Evolutionary conservation across 2,888 invertebrate genomes (phyloP), one percentile per base, ranked within the genome.

Genomic region (Cheilosia vulpina): DNA sequence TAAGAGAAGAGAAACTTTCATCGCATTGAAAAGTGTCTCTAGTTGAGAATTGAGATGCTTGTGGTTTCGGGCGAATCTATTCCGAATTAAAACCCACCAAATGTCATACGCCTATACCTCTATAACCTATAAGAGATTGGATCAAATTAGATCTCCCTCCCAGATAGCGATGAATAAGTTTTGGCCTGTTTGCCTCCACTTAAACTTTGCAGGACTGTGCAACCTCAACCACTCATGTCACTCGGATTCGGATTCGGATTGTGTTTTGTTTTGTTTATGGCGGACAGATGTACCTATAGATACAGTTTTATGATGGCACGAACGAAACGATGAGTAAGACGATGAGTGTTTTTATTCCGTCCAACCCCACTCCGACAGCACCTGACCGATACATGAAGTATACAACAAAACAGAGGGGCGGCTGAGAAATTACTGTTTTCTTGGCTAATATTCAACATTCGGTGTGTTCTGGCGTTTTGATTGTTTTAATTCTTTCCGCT

Each of bases 361-460:
- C 31, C 24, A 1, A 41, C 41, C 65, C 65, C 38, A 17, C 17
- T 45, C 17, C 7, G 45, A n/a, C 17, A 65, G 21, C 65, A 65
- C 38, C 65, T 52, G 65, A 65, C 52, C 52, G 41, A 41, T 55
- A 31, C n/a, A 43, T 4, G 38, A 6, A 27, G 1, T 9, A 34
- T 34, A 1, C 17, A 31, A 21, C 41, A 13, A 57, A 7, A 13
- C 9, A 11, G 7, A 9, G 31, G 43, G 68, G 45, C 15, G 68
- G 19, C 11, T 13, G 41, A 13, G 38, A 19, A 34, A 6, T 45
- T 34, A 19, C 2, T 68, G 15, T 69, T 57, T 34, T 38, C 45
- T 69, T 69, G 57, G 69, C 69, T 57, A 58, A 58, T 47, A 38
- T 69, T 69, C 69, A 58, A 45, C 34, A 58, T 69, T 31, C 21